These are phyloP conservation scores for Uropetala carovei DNA, from an alignment of 2,888 invertebrate genomes.

Conservation along the genomic window DNA sequence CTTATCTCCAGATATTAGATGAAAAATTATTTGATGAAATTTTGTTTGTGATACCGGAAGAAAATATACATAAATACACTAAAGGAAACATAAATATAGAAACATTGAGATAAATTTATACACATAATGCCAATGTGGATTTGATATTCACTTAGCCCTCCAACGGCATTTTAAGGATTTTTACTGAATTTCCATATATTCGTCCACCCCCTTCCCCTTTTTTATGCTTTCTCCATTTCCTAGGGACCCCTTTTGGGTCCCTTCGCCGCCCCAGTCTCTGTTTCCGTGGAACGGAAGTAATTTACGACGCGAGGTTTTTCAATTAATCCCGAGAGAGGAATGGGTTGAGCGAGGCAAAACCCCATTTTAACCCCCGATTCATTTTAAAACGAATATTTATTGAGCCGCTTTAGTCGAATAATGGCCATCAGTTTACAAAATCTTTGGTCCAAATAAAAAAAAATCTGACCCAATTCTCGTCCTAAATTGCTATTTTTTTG, in stretches of 20 bases:
- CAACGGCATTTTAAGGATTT: too few species aligned
- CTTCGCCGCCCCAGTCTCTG: not conserved
- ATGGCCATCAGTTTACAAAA: slow-evolving; percentile 57
- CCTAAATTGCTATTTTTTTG: not conserved
- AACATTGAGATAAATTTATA: too few species aligned
- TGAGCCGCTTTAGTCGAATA: slow-evolving; percentile 44
- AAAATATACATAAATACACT: too few species aligned
- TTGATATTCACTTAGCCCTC: too few species aligned
- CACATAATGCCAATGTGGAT: too few species aligned
- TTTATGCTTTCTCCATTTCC: too few species aligned
- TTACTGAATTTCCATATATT: too few species aligned
- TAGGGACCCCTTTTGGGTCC: not conserved
- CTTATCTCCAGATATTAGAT: too few species aligned
- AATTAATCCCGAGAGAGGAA: slow-evolving; percentile 56
- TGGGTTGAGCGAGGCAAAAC: not conserved
- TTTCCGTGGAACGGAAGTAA: not conserved
- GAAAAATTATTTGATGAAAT: too few species aligned
- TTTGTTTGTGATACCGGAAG: too few species aligned
- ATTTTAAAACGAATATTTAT: slow-evolving; percentile 53
- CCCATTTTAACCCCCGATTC: slow-evolving; percentile 49
- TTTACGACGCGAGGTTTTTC: slow-evolving; percentile 48
- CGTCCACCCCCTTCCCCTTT: too few species aligned
- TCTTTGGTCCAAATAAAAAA: slow-evolving; percentile 44
- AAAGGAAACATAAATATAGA: too few species aligned
- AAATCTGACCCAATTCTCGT: slow-evolving; percentile 2